Percentiles rank a stretch among this genome's conserved stretches.
These are phyloP conservation scores for Syncerus caffer DNA, from an alignment of 2,797 vertebrate species.

Conservation along the genomic window DNA sequence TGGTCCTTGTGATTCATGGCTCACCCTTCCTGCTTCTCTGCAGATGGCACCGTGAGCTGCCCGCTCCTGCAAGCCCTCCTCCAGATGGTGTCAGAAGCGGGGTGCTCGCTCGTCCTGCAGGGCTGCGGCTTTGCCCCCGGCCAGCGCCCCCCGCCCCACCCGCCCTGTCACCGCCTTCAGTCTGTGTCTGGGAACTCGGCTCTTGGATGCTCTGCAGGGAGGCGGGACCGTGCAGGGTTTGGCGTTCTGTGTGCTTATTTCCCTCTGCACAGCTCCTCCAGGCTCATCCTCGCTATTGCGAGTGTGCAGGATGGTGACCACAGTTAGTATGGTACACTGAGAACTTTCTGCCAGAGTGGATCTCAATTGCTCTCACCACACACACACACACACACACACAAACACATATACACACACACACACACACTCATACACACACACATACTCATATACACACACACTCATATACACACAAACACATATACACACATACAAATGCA, in stretches of 20 bases:
- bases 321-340: not conserved
- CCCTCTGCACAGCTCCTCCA: too few species aligned
- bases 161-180: fast-evolving
- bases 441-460: too few species aligned
- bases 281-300: fast-evolving
- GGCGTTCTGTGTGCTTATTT: not conserved
- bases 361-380: not conserved
- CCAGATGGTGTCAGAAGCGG: not conserved
- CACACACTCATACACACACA: too few species aligned
- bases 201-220: not conserved
- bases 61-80: not conserved
- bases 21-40: not conserved
- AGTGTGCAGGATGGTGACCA: not conserved
- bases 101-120: fast-evolving
- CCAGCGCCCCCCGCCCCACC: fast-evolving
- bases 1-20: not conserved
- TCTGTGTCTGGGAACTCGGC: not conserved
- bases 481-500: too few species aligned
- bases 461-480: too few species aligned
- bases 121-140: not conserved
- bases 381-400: not conserved
- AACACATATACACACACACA: not conserved
- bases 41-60: fast-evolving
- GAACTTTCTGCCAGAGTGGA: not conserved
- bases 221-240: too few species aligned